phyloP scores from a whole-genome alignment of 2,888 invertebrate species.

The Campoplex nolae region DNA sequence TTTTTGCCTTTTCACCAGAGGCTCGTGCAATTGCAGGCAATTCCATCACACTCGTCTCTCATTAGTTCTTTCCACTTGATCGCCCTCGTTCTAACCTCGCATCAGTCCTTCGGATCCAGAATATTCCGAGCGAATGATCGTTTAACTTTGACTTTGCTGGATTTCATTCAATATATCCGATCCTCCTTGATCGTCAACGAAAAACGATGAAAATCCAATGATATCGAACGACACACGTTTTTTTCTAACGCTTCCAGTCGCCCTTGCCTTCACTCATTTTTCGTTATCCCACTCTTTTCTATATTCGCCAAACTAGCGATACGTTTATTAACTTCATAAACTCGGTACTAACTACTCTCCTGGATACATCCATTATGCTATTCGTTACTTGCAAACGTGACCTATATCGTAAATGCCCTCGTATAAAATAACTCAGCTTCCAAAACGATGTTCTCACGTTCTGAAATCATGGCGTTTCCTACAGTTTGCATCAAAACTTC shows the following conservation, averaged over 20 bases:
- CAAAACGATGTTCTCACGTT: too few relatives aligned
- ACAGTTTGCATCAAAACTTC: too few relatives aligned
- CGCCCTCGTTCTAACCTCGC: neutral
- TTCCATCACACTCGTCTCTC: neutral
- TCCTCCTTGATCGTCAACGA: neutral
- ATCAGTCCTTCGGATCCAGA: neutral
- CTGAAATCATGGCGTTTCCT: too few relatives aligned
- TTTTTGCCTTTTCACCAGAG: neutral
- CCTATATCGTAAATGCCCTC: slow-evolving; percentile 74
- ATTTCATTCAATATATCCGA: neutral
- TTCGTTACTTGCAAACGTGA: slow-evolving; percentile 68
- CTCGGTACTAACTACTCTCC: slow-evolving; percentile 29
- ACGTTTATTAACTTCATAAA: slow-evolving; percentile 28
- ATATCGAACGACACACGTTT: neutral
- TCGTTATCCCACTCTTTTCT: neutral
- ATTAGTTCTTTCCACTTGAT: neutral
- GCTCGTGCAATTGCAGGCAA: neutral
- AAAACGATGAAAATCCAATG: neutral
- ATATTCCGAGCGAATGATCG: neutral
- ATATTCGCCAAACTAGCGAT: neutral
- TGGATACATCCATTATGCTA: slow-evolving; percentile 33
- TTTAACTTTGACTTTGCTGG: neutral
- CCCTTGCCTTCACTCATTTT: neutral
- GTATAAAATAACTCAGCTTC: neutral
- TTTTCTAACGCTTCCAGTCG: neutral